A percentile compares a stretch with the other conserved stretches of the same genome.
phyloP scores from a whole-genome alignment of 2,113 vertebrate species.

The Astur gentilis region DNA sequence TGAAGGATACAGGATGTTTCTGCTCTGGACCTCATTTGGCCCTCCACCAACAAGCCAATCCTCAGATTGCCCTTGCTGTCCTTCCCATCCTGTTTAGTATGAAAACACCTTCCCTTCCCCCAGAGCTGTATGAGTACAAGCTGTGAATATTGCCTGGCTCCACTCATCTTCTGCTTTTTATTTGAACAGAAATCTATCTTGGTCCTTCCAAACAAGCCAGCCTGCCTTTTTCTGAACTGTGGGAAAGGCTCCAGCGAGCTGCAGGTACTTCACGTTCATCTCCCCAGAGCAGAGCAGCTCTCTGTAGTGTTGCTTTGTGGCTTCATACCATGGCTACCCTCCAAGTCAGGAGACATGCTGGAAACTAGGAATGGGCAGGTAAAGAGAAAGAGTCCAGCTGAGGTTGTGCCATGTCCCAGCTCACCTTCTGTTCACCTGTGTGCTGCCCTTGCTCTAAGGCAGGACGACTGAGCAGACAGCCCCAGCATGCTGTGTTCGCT shows the following conservation, averaged over 20 bases:
- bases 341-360: not conserved
- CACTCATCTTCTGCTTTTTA: not conserved
- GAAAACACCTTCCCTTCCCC: not conserved
- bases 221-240: not conserved
- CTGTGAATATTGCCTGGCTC: not conserved
- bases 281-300: not conserved
- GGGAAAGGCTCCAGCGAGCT: not conserved
- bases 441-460: not conserved
- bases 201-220: not conserved
- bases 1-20: not conserved
- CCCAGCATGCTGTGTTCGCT: not conserved
- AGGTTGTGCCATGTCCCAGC: not conserved
- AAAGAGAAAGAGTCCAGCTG: not conserved
- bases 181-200: not conserved
- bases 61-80: not conserved
- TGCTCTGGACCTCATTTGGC: not conserved
- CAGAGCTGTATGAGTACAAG: not conserved
- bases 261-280: rapidly evolving
- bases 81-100: not conserved
- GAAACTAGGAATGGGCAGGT: not conserved
- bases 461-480: not conserved
- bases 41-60: not conserved
- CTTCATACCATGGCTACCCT: not conserved
- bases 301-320: not conserved
- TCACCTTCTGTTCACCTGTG: not conserved